A percentile compares a stretch with the other conserved stretches of the same genome.
phyloP scores from a whole-genome alignment of 2,113 vertebrate genomes.

The Passer domesticus region DNA sequence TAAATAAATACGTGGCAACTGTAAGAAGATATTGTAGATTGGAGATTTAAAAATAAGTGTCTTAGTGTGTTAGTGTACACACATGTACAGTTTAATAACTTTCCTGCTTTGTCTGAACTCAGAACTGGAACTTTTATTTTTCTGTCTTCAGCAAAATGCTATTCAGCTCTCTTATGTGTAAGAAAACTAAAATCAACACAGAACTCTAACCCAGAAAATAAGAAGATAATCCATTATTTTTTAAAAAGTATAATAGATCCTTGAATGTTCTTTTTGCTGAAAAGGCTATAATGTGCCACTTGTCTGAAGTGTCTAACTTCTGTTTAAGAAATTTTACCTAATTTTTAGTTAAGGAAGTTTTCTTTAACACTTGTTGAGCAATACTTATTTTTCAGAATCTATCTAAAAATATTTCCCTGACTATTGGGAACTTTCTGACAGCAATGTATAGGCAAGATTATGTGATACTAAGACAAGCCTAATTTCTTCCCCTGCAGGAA shows the following conservation, averaged over 20 bases:
- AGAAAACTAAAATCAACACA: not conserved
- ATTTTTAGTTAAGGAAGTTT: not conserved
- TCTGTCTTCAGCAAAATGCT: not conserved
- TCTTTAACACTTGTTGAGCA: not conserved
- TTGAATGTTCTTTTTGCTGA: not conserved
- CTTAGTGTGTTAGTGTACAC: not conserved
- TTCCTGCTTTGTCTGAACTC: not conserved
- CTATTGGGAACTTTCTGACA: not conserved
- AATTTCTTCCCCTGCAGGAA: not conserved
- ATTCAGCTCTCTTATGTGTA: not conserved
- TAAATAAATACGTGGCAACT: fast-evolving
- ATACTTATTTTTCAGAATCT: not conserved
- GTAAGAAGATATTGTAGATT: not conserved
- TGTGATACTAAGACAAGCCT: not conserved
- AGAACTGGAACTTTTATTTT: not conserved
- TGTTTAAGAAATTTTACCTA: not conserved
- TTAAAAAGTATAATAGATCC: not conserved
- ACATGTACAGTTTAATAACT: not conserved
- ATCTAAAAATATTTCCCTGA: not conserved
- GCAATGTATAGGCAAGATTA: not conserved
- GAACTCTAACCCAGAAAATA: not conserved
- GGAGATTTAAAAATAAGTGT: not conserved
- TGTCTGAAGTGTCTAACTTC: not conserved
- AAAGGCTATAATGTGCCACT: not conserved
- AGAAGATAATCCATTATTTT: not conserved